These are phyloP conservation scores for Eremobia ochroleuca DNA, from an alignment of 2,888 invertebrate genomes.

Conservation along the genomic window DNA sequence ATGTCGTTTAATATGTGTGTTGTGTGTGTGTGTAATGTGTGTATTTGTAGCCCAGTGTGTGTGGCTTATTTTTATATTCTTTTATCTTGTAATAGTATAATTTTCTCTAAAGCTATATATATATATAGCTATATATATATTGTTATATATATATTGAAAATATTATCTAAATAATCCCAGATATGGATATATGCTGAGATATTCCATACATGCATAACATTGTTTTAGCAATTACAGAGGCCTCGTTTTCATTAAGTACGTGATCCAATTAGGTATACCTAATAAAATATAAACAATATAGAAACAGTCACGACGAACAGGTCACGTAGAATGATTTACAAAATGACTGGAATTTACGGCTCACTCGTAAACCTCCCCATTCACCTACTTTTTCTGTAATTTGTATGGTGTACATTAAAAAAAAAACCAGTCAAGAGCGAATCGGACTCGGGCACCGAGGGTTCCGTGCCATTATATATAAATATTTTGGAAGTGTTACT, in stretches of 20 bases:
- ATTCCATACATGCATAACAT: conserved; percentile 41
- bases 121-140: too few relatives aligned
- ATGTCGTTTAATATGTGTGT: too few relatives aligned
- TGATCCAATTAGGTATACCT: conserved; percentile 50
- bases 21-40: too few relatives aligned
- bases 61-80: background rate
- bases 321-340: conserved; percentile 24
- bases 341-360: conserved; percentile 15
- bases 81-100: background rate
- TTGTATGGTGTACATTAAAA: background rate
- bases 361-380: background rate
- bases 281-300: conserved; percentile 37
- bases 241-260: conserved; percentile 53
- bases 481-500: too few relatives aligned
- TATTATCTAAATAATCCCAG: conserved; percentile 1
- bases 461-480: too few relatives aligned
- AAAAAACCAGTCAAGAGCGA: too few relatives aligned
- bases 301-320: background rate
- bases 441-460: too few relatives aligned
- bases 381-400: background rate
- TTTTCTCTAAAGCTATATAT: background rate
- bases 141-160: too few relatives aligned
- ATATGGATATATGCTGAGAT: conserved; percentile 4
- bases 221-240: conserved; percentile 36
- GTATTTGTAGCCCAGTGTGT: too few relatives aligned